phyloP scores from a whole-genome alignment of 2,113 vertebrate species.

The Petroica traversi region DNA sequence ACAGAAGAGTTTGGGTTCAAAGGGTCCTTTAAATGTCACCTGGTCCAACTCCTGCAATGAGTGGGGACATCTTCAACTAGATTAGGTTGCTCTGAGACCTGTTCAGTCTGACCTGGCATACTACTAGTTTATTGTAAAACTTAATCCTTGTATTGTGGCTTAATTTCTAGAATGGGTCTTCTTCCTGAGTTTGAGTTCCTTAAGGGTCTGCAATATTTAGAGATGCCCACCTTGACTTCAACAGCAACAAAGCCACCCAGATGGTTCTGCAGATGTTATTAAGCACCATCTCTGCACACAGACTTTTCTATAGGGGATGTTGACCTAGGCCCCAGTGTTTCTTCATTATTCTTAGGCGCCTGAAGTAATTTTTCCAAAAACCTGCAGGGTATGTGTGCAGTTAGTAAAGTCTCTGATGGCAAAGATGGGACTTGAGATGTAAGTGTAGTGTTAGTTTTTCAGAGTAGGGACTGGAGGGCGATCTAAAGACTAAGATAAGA shows the following conservation, averaged over 20 bases:
- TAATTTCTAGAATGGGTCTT: not conserved
- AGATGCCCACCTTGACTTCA: not conserved
- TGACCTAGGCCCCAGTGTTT: not conserved
- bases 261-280: not conserved
- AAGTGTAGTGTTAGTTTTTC: not conserved
- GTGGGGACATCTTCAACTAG: not conserved
- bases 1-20: not conserved
- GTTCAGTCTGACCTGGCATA: fast-evolving
- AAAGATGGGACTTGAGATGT: not conserved
- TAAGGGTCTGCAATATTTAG: not conserved
- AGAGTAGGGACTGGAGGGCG: not conserved
- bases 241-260: not conserved
- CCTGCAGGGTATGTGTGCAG: not conserved
- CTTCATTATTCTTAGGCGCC: not conserved
- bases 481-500: not conserved
- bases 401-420: not conserved
- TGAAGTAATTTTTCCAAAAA: not conserved
- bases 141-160: not conserved
- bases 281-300: not conserved
- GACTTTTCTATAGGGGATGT: not conserved
- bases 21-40: not conserved
- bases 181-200: not conserved
- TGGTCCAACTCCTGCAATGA: not conserved
- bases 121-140: not conserved
- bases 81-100: not conserved